Evolutionary conservation across 2,888 invertebrate species (phyloP), one percentile per base, ranked within the genome.

Genomic region (Coelopa pilipes): DNA sequence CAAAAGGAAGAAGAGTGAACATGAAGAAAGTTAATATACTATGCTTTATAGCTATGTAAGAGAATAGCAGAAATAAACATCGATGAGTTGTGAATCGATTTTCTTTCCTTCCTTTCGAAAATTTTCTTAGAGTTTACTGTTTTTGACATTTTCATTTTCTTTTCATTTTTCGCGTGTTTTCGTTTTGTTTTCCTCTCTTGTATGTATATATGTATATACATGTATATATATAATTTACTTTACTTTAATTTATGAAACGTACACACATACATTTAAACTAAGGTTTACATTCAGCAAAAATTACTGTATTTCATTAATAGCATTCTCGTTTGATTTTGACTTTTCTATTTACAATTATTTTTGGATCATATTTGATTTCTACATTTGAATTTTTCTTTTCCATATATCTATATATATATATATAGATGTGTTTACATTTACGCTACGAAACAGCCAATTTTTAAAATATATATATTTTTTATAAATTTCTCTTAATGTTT

Each of bases 1-100:
- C 57, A 72, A 70, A 19, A 74, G 24, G 65, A 68, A 21, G 59
- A 55, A 76, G 76, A 67, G 76, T 72, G 76, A 75, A 74, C 77
- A 78, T 72, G 74, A 75, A 73, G 21, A 59, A 19, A 21, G 1
- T 57, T 76, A 62, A 69, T 73, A 70, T 77, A 76, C 53, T 57
- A 74, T 76, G 80, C 77, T 83, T 76, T 21, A 21, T 21, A 59
- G 21, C 4, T 59, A 59, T 59, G 34, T 34, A 34, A 34, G 34
- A 34, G 34, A 34, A 34, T 34, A 34, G 13, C n/a, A 15, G 19
- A 55, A 57, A 59, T 21, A 59, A 11, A 59, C 24, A 13, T 59
- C 57, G 57, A 59, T 59, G 57, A 59, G 57, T 59, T 59, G 57
- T 59, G 57, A 59, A 21, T 63, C 17, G 3, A 12, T 21, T 49